These are phyloP conservation scores for Gymnobelideus leadbeateri DNA, from an alignment of 2,113 vertebrate genomes.

Conservation along the genomic window DNA sequence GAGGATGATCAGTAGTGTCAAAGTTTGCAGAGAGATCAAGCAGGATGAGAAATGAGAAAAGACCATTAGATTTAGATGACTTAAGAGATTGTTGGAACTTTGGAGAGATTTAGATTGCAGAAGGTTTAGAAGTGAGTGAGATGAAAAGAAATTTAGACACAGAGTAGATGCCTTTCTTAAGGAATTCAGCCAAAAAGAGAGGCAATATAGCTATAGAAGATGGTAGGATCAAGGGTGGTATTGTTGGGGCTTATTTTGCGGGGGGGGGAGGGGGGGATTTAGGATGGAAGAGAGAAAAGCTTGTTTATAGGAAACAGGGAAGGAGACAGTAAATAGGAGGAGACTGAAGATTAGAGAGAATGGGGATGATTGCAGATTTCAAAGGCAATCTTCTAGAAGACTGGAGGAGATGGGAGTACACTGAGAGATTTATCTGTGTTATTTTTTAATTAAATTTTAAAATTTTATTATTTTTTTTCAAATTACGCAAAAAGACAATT, in stretches of 20 bases:
- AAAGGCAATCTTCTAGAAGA: background rate
- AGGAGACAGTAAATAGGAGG: background rate
- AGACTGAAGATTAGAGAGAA: background rate
- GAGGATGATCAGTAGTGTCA: background rate
- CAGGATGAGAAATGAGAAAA: background rate
- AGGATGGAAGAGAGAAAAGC: background rate
- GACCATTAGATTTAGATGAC: background rate
- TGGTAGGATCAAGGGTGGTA: background rate
- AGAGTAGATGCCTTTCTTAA: background rate
- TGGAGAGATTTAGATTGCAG: background rate
- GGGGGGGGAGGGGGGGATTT: background rate
- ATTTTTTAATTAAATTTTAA: too few species aligned
- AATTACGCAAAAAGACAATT: too few species aligned
- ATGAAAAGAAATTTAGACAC: background rate
- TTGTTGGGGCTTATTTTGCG: too few species aligned
- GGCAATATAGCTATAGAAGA: background rate
- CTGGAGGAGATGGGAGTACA: background rate
- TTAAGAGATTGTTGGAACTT: background rate
- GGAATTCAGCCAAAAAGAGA: background rate
- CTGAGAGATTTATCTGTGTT: background rate
- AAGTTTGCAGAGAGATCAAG: background rate
- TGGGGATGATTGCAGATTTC: background rate
- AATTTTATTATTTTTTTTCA: too few species aligned
- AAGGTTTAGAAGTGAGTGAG: background rate
- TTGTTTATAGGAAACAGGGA: background rate